These are phyloP conservation scores for Chiloscyllium punctatum DNA, from an alignment of 2,797 vertebrate genomes.

Conservation along the genomic window DNA sequence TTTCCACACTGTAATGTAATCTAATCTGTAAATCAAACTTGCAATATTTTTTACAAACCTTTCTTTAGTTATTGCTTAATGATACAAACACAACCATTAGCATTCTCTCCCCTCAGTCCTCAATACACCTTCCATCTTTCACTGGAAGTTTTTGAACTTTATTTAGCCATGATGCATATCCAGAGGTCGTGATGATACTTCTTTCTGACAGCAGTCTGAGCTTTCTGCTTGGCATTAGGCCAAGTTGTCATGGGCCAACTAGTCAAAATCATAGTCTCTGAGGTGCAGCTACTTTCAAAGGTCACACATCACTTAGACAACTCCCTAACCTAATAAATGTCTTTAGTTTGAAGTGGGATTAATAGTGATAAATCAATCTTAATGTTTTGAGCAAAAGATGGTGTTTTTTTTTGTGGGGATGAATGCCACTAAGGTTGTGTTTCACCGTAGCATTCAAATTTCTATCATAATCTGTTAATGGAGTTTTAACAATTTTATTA, in stretches of 20 bases:
- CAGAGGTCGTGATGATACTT: neutral
- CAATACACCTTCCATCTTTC: neutral
- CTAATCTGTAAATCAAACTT: neutral
- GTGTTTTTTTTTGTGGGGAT: neutral
- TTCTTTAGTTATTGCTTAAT: neutral
- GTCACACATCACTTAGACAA: neutral
- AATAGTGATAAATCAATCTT: neutral
- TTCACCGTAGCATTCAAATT: neutral
- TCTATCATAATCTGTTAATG: neutral
- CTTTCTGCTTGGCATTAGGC: neutral
- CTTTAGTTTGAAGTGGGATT: neutral
- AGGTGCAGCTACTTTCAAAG: neutral
- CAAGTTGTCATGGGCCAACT: neutral
- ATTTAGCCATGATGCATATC: neutral
- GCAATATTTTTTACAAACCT: neutral
- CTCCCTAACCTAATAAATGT: neutral
- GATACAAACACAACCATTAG: neutral
- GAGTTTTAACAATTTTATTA: neutral
- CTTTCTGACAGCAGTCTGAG: neutral
- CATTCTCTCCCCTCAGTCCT: neutral
- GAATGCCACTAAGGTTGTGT: neutral
- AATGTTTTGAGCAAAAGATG: neutral
- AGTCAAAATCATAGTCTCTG: neutral
- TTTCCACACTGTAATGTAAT: too few species aligned
- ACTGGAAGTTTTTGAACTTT: neutral